Evolutionary conservation across 2,888 invertebrate genomes (phyloP).

Genomic region (Eudasyphora cyanicolor): DNA sequence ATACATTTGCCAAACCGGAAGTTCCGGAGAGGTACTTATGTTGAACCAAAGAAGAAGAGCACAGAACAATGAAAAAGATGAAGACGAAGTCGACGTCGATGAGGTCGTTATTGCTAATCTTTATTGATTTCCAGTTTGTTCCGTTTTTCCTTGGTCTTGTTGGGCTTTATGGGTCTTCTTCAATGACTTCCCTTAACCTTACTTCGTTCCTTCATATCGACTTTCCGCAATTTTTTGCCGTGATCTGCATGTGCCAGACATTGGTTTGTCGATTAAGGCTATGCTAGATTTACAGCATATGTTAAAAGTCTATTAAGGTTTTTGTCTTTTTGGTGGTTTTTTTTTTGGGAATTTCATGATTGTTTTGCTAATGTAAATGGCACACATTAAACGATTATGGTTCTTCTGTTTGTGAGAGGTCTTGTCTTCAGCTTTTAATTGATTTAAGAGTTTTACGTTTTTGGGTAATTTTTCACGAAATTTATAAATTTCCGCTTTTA

Average conservation of each 20-base stretch:
- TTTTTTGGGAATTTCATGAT: not conserved
- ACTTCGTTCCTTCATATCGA: too few species aligned
- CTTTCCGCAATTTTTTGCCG: too few species aligned
- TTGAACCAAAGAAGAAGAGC: too few species aligned
- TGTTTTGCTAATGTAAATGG: constrained; percentile 6
- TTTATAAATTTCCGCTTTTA: not conserved
- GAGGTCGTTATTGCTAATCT: constrained; percentile 41
- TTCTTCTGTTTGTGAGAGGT: not conserved
- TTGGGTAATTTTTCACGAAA: not conserved
- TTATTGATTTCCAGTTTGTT: constrained; percentile 34
- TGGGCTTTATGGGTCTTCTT: not conserved
- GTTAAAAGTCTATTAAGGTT: constrained; percentile 37
- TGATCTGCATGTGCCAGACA: not conserved
- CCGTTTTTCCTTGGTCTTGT: not conserved
- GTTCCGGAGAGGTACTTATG: not conserved
- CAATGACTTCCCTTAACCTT: not conserved
- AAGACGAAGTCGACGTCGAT: not conserved
- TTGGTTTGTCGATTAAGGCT: not conserved
- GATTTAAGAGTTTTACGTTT: constrained; percentile 28
- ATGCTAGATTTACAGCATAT: constrained; percentile 39
- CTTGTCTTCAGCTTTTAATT: not conserved
- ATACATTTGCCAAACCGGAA: constrained; percentile 6
- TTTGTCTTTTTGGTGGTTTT: not conserved
- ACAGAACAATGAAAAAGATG: constrained; percentile 5
- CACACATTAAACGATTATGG: constrained; percentile 39